Percentiles rank a stretch among this genome's conserved stretches.
Evolutionary conservation across 2,888 invertebrate genomes (phyloP).

Genomic region (Ophion costatus): DNA sequence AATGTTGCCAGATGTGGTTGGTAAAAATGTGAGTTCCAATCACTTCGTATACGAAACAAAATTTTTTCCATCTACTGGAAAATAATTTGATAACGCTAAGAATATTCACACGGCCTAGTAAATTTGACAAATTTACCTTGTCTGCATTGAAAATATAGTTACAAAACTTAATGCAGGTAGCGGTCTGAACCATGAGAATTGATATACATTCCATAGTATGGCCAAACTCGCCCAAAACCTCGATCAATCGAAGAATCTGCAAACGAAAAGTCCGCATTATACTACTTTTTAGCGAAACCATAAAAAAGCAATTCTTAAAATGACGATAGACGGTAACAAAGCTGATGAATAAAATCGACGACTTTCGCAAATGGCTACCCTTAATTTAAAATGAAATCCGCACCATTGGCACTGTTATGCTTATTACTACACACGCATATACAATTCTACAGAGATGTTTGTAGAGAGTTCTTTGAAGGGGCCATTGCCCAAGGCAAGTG

Average conservation of each 20-base stretch:
- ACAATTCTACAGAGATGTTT: constrained; percentile 39
- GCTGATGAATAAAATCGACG: no score
- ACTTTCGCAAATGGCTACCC: background rate
- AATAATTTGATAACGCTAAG: background rate
- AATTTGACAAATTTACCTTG: constrained; percentile 45
- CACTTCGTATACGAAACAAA: constrained; percentile 45
- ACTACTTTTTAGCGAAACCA: background rate
- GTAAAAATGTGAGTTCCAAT: constrained; percentile 42
- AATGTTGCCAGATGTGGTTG: constrained; percentile 41
- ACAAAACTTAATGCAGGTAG: constrained; percentile 37
- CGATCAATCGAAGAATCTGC: constrained; percentile 54
- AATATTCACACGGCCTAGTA: background rate
- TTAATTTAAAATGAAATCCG: background rate
- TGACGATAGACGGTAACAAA: background rate
- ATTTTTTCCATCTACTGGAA: constrained; percentile 48
- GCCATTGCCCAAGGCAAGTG: constrained; percentile 61
- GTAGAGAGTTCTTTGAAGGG: constrained; percentile 44
- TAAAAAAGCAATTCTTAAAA: background rate
- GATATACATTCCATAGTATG: constrained; percentile 54
- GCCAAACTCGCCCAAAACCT: constrained; percentile 57
- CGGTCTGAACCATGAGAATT: constrained; percentile 41
- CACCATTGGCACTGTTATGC: constrained; percentile 49
- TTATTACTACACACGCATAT: constrained; percentile 9
- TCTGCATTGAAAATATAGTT: constrained; percentile 54
- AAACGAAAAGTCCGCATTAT: background rate